These are phyloP conservation scores for Eupithecia centaureata DNA, from an alignment of 2,888 invertebrate species.

Conservation along the genomic window DNA sequence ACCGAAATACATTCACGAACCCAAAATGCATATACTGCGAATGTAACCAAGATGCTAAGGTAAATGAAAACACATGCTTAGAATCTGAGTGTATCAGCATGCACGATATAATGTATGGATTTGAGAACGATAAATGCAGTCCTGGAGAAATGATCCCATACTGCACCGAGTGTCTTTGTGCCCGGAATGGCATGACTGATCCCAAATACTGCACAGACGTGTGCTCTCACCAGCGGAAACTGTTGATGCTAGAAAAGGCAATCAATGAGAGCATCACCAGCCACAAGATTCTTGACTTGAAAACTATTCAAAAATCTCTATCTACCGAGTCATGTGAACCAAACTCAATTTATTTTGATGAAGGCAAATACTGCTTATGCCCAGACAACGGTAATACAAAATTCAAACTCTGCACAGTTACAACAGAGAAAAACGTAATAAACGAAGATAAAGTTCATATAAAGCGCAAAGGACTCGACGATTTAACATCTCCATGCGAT, in stretches of 20 bases:
- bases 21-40: conserved; percentile 70
- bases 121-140: conserved; percentile 53
- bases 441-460: neutral
- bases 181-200: conserved; percentile 53
- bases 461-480: conserved; percentile 37
- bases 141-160: conserved; percentile 67
- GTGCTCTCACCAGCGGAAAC: conserved; percentile 63
- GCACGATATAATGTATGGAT: conserved; percentile 49
- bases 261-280: conserved; percentile 52
- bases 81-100: conserved; percentile 63
- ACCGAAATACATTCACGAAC: conserved; percentile 60
- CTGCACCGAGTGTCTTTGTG: conserved; percentile 72
- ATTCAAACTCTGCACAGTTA: conserved; percentile 60
- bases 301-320: conserved; percentile 48
- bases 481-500: conserved; percentile 60
- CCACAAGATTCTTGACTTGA: conserved; percentile 51
- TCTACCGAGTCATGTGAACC: conserved; percentile 56
- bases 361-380: conserved; percentile 67
- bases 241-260: conserved; percentile 62
- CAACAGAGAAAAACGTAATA: conserved; percentile 20
- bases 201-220: conserved; percentile 63
- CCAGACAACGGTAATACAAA: conserved; percentile 59
- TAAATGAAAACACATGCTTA: conserved; percentile 64
- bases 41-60: conserved; percentile 57
- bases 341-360: conserved; percentile 60